A percentile compares a stretch with the other conserved stretches of the same genome.
Conservation (phyloP, 2,113 vertebrate species). For the Rhagologus leucostigma region DNA sequence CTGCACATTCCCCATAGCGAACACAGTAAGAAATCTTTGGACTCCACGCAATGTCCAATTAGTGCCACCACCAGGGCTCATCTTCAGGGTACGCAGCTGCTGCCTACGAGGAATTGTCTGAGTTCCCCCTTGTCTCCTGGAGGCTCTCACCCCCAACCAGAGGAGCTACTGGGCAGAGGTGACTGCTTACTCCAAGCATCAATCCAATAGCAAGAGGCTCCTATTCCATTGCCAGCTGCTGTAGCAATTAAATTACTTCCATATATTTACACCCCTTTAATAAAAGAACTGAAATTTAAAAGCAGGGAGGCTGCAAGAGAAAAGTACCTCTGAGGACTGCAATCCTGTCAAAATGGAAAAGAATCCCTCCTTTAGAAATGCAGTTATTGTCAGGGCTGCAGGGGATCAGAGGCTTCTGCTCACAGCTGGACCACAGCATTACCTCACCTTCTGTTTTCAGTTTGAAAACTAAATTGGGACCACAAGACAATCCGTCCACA, state of each 20-base stretch:
- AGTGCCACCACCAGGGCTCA: background rate
- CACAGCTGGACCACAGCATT: background rate
- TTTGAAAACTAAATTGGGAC: slow-evolving; percentile 2
- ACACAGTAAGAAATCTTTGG: background rate
- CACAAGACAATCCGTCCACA: background rate
- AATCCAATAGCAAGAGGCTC: background rate
- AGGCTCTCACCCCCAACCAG: background rate
- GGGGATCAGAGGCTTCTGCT: slow-evolving; percentile 4
- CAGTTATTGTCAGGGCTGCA: background rate
- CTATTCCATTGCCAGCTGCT: background rate
- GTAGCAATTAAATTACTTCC: background rate
- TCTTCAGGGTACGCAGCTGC: background rate
- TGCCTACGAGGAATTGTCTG: background rate
- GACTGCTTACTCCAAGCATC: background rate
- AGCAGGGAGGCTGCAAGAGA: background rate
- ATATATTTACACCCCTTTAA: background rate
- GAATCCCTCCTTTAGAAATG: background rate
- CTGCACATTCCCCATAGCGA: background rate
- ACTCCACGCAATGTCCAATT: background rate
- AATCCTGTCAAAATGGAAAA: background rate
- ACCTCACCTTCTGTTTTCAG: slow-evolving; percentile 18
- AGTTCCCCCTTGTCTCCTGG: background rate
- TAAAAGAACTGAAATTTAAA: background rate
- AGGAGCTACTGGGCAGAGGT: background rate
- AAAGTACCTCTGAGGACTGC: background rate